Evolutionary conservation across 2,113 vertebrate species (phyloP), one percentile per base, ranked within the genome.

Genomic region (Fulica atra): DNA sequence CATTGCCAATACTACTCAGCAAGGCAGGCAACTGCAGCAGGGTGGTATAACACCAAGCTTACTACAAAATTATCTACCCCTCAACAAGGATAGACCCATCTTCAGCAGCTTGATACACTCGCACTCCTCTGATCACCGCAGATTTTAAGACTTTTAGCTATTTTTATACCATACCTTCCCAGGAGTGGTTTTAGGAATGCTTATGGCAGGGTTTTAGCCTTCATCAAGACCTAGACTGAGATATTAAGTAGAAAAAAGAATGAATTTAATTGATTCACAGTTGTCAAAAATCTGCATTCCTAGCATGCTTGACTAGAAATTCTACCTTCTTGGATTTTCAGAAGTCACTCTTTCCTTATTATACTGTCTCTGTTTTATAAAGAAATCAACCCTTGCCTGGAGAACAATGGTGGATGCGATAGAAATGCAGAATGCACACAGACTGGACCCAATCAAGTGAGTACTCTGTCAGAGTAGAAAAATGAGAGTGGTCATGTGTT

Each of bases 331-430:
- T 54, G 51, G 25, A 48, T 78, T 96, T 81, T 69, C 71, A 73
- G 56, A 96, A 53, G 53, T 82, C 57, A 76, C 10, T 73, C 8
- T 78, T 8, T 80, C 40, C n/a, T 36, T 57, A 48, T 86, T 57
- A 24, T 16, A 35, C 21, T 56, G 54, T 61, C 91, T 91, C 91
- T 96, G 54, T 93, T 86, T 96, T 90, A 42, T 92, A 81, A 97
- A 99, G 99, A 98, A 95, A 99, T 99, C 66, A 99, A 99, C 76
- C 99, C 99, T 0, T 99, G 99, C 70, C 87, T 99, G 92, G 96
- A 98, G 51, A 98, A 97, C 94, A 97, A 98, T 0, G 99, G 98
- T 16, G 98, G 98, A 54, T 99, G 99, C 13, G 97, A 99, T 25
- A 90, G 9, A 81, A 98, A 99, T 8, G 98, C 99, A 18, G 98